phyloP scores from a whole-genome alignment of 2,888 invertebrate genomes.

The Limenitis arthemis region DNA sequence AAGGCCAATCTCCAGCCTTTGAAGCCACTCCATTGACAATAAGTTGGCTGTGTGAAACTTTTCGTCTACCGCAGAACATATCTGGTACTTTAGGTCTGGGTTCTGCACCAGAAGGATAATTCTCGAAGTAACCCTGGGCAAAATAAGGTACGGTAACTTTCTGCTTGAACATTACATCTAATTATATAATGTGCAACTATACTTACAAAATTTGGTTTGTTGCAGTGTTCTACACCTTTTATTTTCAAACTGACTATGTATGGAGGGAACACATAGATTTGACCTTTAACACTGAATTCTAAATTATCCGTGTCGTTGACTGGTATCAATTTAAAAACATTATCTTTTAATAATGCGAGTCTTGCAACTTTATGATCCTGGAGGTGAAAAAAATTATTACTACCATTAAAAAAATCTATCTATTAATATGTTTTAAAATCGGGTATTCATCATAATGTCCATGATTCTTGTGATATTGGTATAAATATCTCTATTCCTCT shows the following conservation, averaged over 20 bases:
- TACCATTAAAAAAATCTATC: too few species aligned
- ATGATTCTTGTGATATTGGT: background rate
- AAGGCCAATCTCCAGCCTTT: constrained; percentile 54
- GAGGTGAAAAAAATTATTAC: background rate
- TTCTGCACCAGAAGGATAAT: too few species aligned
- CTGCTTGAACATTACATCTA: background rate
- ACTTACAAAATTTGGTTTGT: background rate
- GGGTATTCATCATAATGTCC: too few species aligned
- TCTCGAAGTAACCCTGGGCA: background rate
- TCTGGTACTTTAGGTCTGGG: background rate
- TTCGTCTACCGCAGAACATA: background rate
- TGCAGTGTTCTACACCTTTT: background rate
- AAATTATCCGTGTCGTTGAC: background rate
- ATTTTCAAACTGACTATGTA: background rate
- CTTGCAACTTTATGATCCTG: background rate
- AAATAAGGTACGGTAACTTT: background rate
- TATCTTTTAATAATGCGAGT: background rate
- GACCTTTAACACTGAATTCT: background rate
- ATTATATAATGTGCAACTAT: background rate
- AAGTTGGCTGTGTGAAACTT: background rate
- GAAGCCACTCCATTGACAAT: constrained; percentile 32
- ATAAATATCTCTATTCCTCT: background rate
- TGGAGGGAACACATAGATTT: background rate
- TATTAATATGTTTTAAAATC: too few species aligned
- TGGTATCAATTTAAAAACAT: background rate